phyloP scores from a whole-genome alignment of 2,113 vertebrate genomes.

The Rhea americana region DNA sequence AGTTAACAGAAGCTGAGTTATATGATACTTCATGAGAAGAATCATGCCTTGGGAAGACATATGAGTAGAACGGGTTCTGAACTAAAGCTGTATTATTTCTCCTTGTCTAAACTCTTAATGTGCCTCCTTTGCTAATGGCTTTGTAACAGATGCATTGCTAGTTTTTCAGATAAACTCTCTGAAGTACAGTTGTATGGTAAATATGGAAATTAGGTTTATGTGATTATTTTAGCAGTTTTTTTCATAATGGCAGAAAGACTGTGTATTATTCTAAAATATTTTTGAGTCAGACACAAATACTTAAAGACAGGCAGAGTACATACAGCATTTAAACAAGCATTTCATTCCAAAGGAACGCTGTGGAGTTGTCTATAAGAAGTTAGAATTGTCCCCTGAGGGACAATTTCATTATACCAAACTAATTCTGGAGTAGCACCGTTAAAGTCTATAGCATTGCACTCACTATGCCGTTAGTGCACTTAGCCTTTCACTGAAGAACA shows the following conservation, averaged over 20 bases:
- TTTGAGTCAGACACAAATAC: neutral
- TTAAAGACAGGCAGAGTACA: neutral
- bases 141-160: neutral
- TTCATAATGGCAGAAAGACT: neutral
- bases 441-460: neutral
- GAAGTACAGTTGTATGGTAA: neutral
- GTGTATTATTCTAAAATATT: neutral
- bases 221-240: neutral
- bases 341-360: neutral
- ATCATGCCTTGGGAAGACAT: neutral
- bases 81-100: neutral
- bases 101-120: neutral
- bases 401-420: neutral
- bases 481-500: neutral
- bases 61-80: neutral
- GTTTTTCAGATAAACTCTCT: neutral
- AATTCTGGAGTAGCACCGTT: neutral
- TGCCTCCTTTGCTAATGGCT: neutral
- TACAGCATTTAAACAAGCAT: neutral
- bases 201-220: neutral
- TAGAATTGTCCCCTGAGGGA: fast-evolving
- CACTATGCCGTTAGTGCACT: neutral
- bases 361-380: neutral
- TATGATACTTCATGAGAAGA: neutral
- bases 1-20: neutral